Evolutionary conservation across 1,140 invertebrate species (phyloP), one percentile per base, ranked within the genome.

Genomic region (Plectrocnemia conspersa): DNA sequence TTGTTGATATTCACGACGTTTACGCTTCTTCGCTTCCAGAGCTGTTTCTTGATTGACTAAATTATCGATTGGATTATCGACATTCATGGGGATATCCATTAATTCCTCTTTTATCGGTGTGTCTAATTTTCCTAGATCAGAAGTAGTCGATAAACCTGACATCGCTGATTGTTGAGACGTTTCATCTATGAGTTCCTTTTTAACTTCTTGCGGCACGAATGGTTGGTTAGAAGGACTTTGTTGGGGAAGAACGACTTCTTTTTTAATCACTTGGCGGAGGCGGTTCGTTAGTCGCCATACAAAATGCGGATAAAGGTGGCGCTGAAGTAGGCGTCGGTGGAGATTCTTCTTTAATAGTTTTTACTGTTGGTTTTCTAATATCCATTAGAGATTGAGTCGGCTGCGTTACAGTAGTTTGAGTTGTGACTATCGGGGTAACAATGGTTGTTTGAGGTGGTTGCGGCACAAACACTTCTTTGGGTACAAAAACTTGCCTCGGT

Each of bases 1-100:
- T 64, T 89, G 87, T 66, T 91, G 88, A 65, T 90, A 89, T 66
- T 90, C 85, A 36, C 88, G 76, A 24, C 89, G 76, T 66, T 90
- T 89, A 50, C 84, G 72, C 68, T 89, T 90, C 58, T 89, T 88
- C 25, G 85, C 75, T 76, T 88, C 84, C 6, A 70, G 68, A 3
- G 69, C 67, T 58, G 73, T 72, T 11, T 66, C 66, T 49, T 72
- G 71, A 7, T 65, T 68, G 0, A 65, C 65, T 7, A 64, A 58
- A 54, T 71, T 70, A 65, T 72, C 70, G 29, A 40, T 64, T 3
- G 68, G 68, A 52, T 61, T 69, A 19, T 59, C 54, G 10, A 50
- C 44, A 46, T 18, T 47, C 1, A 36, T 29, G 35, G 50, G 23
- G 11, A 59, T 49, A 59, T 79, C 76, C 2, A 76, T 68, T 33